Base-by-base conservation (phyloP, 2,797 vertebrate species). In the Danio kyathit region DNA sequence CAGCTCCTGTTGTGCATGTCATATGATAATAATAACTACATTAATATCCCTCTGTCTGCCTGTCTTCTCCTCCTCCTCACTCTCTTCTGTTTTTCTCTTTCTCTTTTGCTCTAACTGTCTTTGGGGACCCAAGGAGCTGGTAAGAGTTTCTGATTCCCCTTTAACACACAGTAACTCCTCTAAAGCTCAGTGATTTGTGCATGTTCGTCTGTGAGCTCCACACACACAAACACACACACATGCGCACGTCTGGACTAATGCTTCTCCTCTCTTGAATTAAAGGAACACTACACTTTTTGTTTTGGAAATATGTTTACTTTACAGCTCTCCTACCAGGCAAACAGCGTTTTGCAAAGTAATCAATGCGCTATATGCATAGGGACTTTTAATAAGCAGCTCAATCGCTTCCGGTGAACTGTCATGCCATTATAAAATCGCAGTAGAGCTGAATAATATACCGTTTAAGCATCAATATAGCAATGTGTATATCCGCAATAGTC, bases 41-140 rank as follows among this genome's bases (percentile, higher is more conserved):
- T 95, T 95, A 95, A 95, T 95, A 87, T 91, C 89, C 93, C 88
- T 92, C 91, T 88, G 65, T 79, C 29, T 74, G 14, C 80, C n/a
- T 29, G 29, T 29, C 29, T 29, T 77, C 29, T 81, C 46, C 72
- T 16, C 76, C 67, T 69, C 92, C 74, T 90, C 87, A 75, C 52
- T 83, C 51, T 91, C 89, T 78, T 83, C 84, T 80, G 61, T 85
- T 59, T 74, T 67, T 81, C 64, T 74, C 57, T 81, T 90, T 92
- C 90, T 93, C 86, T 93, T 90, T 89, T 88, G 92, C 87, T 94
- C 90, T 94, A 93, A 94, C 91, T 93, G 93, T 97, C 95, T 97
- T 94, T 95, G 97, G 95, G 95, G 97, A 95, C 95, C 92, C 95
- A 95, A 98, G 97, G 97, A 99, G 96, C 97, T 99, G 97, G 97